Evolutionary conservation across 2,888 invertebrate genomes (phyloP), one percentile per base, ranked within the genome.

Genomic region (Margaritifera margaritifera): DNA sequence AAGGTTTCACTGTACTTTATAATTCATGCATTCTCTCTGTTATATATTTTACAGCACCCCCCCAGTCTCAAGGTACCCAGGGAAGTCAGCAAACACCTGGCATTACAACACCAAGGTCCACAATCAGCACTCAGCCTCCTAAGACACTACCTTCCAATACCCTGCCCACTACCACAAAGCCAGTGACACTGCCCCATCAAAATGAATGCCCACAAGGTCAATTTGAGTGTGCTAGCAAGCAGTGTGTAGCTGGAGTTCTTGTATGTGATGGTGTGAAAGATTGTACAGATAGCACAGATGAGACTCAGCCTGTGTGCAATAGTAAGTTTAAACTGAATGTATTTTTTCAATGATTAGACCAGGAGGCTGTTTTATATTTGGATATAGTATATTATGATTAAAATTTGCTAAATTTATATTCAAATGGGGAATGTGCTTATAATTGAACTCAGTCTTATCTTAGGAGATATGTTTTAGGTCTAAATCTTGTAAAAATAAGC

Each of bases 201-300:
- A 64, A 67, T 11, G 71, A 67, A 31, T 85, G 85, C 73, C 72
- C 70, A 15, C 50, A 61, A 6, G 78, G 77, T 6, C 75, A 78
- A 66, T 82, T 81, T 69, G 69, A 68, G 58, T 84, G 84, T 71
- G 66, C 54, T 42, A 61, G 58, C 56, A 75, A 74, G 11, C 64
- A 75, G 42, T 85, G 85, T 77, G 77, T 84, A 19, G 65, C 80
- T 2, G 81, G 74, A 11, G 66, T 80, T n/a, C 66, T 77, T 50
- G 71, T 75, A 51, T 85, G 85, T 82, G 84, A 85, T 69, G 79
- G 79, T 15, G 72, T 82, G 1, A 52, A 31, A 0, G 85, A 85
- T 61, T 85, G 85, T 71, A 54, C 61, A 4, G 82, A 84, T 59
- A 71, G 74, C 3, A 72, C 77, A 22, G 85, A 85, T 73, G 85